Evolutionary conservation across 2,113 vertebrate species (phyloP).

Genomic region (Sturnira hondurensis): DNA sequence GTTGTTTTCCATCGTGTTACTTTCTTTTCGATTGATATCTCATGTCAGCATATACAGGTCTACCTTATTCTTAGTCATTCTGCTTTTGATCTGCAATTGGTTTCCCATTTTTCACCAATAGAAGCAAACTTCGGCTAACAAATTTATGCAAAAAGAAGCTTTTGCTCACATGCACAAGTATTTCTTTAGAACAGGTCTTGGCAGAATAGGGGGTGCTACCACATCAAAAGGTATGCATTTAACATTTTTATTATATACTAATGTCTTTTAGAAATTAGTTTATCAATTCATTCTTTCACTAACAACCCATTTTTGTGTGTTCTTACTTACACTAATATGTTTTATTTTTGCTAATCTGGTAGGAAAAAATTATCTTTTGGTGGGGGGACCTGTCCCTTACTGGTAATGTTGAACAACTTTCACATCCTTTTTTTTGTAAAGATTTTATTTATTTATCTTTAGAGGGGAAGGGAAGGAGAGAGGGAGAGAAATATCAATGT

Average conservation of each 20-base stretch:
- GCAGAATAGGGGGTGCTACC: background rate
- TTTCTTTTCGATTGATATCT: background rate
- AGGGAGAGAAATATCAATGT: no score
- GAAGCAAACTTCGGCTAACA: background rate
- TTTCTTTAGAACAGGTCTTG: background rate
- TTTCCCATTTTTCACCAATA: background rate
- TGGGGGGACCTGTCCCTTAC: background rate
- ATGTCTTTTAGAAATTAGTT: background rate
- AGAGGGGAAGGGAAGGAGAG: no score
- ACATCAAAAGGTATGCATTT: background rate
- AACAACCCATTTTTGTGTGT: background rate
- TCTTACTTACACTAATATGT: background rate
- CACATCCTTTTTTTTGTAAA: no score
- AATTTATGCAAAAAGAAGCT: background rate
- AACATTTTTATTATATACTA: background rate
- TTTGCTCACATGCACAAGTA: background rate
- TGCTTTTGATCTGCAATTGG: background rate
- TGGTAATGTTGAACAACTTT: background rate
- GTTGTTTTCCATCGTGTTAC: background rate
- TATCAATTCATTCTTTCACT: background rate
- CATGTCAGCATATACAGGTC: background rate
- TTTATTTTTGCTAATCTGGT: background rate
- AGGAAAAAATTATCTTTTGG: background rate
- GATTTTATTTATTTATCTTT: no score
- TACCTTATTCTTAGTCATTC: background rate